Evolutionary conservation across 2,888 invertebrate genomes (phyloP).

Genomic region (Drosophila barbarae): DNA sequence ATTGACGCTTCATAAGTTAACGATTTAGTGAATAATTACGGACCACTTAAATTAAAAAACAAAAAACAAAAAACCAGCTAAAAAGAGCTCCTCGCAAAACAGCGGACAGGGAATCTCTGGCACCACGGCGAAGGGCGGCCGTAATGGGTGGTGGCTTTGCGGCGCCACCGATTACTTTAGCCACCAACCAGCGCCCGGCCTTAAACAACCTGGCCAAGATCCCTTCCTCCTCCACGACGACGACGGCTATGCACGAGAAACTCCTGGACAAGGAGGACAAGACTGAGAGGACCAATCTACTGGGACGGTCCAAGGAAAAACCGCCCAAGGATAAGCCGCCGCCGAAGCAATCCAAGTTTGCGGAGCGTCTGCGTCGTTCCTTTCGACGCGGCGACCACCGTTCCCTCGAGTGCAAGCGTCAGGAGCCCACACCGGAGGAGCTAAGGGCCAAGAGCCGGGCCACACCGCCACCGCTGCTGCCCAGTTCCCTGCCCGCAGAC

Average conservation of each 20-base stretch:
- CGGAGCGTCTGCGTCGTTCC: constrained; percentile 73
- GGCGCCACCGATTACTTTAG: constrained; percentile 68
- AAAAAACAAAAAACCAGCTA: neutral
- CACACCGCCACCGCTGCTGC: constrained; percentile 34
- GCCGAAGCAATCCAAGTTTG: constrained; percentile 72
- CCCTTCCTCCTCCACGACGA: constrained; percentile 12
- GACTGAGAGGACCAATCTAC: constrained; percentile 64
- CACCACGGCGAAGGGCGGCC: constrained; percentile 55
- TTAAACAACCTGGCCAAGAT: constrained; percentile 32
- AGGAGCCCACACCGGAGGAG: constrained; percentile 47
- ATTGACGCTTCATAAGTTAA: constrained; percentile 61
- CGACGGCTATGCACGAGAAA: constrained; percentile 74
- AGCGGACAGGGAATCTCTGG: constrained; percentile 14
- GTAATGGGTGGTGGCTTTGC: constrained; percentile 79
- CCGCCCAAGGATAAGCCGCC: constrained; percentile 52
- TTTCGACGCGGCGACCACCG: constrained; percentile 75
- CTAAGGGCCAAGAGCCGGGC: constrained; percentile 34
- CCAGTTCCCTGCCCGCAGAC: constrained; percentile 29
- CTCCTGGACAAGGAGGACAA: constrained; percentile 69
- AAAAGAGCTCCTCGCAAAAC: neutral
- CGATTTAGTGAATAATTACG: constrained; percentile 34
- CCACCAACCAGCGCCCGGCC: constrained; percentile 49
- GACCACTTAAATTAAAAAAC: constrained; percentile 10
- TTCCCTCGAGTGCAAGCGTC: constrained; percentile 69
- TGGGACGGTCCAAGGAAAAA: constrained; percentile 56